Evolutionary conservation across 1,140 invertebrate species (phyloP).

Genomic region (Anagrus nilaparvatae): DNA sequence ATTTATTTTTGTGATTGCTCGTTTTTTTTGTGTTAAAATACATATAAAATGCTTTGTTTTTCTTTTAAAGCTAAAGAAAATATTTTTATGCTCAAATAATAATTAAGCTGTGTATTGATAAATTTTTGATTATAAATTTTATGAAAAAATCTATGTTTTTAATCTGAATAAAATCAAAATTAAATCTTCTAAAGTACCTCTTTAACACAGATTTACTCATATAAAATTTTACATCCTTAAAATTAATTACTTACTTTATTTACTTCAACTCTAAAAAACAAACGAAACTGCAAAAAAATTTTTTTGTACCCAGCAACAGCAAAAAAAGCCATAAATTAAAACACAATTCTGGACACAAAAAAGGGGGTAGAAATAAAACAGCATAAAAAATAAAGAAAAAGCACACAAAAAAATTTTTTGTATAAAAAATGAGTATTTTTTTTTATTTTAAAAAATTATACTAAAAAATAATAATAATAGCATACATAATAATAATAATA

Average conservation of each 20-base stretch:
- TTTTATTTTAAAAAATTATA: neutral
- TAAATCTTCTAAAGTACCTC: too few relatives aligned
- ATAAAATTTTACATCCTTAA: too few relatives aligned
- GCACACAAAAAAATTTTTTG: neutral
- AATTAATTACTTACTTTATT: too few relatives aligned
- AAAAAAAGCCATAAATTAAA: too few relatives aligned
- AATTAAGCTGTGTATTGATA: conserved; percentile 10
- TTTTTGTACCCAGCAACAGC: too few relatives aligned
- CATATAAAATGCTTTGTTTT: conserved; percentile 7
- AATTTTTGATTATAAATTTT: conserved; percentile 9
- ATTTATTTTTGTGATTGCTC: conserved; percentile 23
- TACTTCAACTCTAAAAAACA: too few relatives aligned
- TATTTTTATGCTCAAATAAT: conserved; percentile 7
- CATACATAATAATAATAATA: neutral
- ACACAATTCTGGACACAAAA: too few relatives aligned
- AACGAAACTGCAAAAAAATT: too few relatives aligned
- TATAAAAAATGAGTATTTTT: neutral
- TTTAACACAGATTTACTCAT: too few relatives aligned
- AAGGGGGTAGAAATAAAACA: too few relatives aligned
- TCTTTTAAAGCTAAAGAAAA: conserved; percentile 8
- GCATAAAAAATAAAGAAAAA: too few relatives aligned
- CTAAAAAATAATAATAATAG: neutral
- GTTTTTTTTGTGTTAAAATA: conserved; percentile 9
- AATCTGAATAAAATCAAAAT: neutral
- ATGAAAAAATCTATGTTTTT: conserved; percentile 1